Conservation (phyloP, 1,140 invertebrate species). For the Brachionus plicatilis region DNA sequence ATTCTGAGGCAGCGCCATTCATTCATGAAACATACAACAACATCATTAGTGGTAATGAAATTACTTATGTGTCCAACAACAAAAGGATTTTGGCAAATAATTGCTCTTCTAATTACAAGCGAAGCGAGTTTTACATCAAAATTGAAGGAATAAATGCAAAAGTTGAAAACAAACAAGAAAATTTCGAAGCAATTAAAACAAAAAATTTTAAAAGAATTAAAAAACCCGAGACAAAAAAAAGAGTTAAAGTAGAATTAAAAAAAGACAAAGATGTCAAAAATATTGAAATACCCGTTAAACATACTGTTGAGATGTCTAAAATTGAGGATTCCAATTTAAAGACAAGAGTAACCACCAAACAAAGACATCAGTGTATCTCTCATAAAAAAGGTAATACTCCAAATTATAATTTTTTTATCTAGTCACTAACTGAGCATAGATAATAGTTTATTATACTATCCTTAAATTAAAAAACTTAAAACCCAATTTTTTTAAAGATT, state of each 20-base stretch:
- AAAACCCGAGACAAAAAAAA: background rate
- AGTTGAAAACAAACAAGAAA: background rate
- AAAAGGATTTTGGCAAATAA: background rate
- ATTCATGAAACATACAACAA: constrained; percentile 30
- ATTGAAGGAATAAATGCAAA: background rate
- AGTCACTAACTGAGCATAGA: background rate
- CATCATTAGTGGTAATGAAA: constrained; percentile 29
- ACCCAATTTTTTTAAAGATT: too few relatives aligned
- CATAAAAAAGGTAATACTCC: background rate
- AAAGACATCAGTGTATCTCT: background rate
- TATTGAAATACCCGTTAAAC: background rate
- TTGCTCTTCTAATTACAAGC: background rate
- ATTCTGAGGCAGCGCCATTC: background rate
- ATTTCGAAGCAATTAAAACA: background rate
- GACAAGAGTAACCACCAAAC: background rate
- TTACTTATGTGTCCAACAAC: background rate
- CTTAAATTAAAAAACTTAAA: background rate
- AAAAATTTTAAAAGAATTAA: constrained; percentile 2
- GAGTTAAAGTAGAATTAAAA: background rate
- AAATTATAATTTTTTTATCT: background rate
- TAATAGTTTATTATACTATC: background rate
- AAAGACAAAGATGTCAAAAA: background rate
- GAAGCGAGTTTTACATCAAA: constrained; percentile 7
- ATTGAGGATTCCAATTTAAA: background rate
- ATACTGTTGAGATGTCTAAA: background rate